Evolutionary conservation across 2,888 invertebrate species (phyloP).

Genomic region (Bimastos eiseni): DNA sequence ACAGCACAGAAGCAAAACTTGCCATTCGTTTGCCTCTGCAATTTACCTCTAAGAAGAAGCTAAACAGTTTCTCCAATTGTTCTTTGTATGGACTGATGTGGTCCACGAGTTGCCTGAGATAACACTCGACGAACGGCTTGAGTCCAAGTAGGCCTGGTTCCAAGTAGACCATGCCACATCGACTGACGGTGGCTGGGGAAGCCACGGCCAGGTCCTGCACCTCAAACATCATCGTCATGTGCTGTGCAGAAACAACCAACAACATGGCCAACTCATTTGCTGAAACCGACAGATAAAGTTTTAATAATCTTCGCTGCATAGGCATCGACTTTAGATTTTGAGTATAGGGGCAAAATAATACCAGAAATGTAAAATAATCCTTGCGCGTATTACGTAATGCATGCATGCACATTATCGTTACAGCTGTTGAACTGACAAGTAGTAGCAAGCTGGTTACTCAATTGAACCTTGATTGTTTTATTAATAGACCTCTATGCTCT

Average conservation of each 20-base stretch:
- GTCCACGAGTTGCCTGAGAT: constrained; percentile 68
- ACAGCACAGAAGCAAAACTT: background rate
- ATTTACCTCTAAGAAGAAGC: constrained; percentile 69
- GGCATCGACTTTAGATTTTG: no score
- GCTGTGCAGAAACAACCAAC: constrained; percentile 47
- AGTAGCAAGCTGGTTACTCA: no score
- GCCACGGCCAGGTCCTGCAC: constrained; percentile 68
- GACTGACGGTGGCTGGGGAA: constrained; percentile 73
- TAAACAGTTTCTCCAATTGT: constrained; percentile 67
- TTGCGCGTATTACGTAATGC: no score
- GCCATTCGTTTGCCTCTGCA: background rate
- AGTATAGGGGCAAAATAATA: no score
- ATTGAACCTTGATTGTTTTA: no score
- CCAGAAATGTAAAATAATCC: no score
- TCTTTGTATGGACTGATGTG: constrained; percentile 55
- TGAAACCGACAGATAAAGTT: no score
- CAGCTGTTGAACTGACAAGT: no score
- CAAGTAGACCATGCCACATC: constrained; percentile 64
- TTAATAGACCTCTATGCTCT: no score
- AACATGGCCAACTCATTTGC: background rate
- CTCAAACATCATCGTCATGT: constrained; percentile 64
- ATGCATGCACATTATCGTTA: no score
- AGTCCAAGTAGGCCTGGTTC: constrained; percentile 70
- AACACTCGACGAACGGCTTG: constrained; percentile 74
- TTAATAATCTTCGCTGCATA: no score